Evolutionary conservation across 2,113 vertebrate genomes (phyloP).

Genomic region (Clarias magur): DNA sequence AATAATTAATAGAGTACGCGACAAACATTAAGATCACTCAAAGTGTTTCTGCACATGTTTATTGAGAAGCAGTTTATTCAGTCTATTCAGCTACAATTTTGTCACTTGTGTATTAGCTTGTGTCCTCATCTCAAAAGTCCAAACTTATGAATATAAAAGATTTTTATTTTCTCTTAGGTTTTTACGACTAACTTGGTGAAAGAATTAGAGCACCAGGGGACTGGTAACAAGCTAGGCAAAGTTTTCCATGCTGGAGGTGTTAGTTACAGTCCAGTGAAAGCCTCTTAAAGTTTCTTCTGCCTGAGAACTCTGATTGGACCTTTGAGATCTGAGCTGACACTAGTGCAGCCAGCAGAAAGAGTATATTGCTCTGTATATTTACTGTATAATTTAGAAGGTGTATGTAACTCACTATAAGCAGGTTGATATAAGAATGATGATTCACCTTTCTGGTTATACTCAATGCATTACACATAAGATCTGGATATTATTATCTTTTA

Average conservation of each 20-base stretch:
- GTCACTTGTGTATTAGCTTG: background rate
- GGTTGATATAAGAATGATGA: background rate
- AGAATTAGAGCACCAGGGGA: conserved; percentile 3
- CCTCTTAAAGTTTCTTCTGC: conserved; percentile 20
- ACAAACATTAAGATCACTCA: background rate
- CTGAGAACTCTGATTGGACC: conserved; percentile 34
- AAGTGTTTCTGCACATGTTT: conserved; percentile 10
- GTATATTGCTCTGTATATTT: background rate
- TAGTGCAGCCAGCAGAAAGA: conserved; percentile 24
- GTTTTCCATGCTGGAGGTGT: conserved; percentile 19
- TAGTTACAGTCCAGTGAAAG: conserved; percentile 35
- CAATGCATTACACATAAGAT: conserved; percentile 2
- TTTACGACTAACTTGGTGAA: conserved; percentile 5
- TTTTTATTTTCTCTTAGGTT: background rate
- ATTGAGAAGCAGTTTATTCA: conserved; percentile 2
- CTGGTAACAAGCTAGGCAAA: background rate
- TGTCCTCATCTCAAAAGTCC: background rate
- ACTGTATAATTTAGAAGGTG: background rate
- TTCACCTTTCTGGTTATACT: background rate
- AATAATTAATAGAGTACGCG: background rate
- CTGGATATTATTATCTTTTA: background rate
- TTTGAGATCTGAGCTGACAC: conserved; percentile 36
- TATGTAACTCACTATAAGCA: conserved; percentile 4
- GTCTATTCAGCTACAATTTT: background rate
- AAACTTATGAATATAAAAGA: background rate